A percentile compares a stretch with the other conserved stretches of the same genome.
Conservation (phyloP, 2,888 invertebrate genomes). For the Trachelus tabidus region DNA sequence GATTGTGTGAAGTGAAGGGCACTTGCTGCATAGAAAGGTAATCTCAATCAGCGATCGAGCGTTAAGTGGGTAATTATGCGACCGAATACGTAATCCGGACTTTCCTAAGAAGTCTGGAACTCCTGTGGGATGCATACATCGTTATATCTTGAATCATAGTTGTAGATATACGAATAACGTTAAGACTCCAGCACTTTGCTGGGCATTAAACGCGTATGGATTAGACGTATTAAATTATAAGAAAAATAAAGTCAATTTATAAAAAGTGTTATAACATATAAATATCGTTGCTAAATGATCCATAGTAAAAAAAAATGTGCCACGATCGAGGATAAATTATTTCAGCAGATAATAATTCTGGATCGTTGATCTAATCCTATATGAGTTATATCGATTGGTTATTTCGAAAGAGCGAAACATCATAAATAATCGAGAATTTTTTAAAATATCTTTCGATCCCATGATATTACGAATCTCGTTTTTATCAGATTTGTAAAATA, state of each 20-base stretch:
- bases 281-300: background rate
- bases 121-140: background rate
- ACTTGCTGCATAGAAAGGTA: constrained; percentile 46
- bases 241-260: background rate
- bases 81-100: constrained; percentile 28
- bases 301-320: background rate
- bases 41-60: constrained; percentile 45
- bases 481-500: background rate
- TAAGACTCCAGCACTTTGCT: background rate
- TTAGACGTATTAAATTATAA: background rate
- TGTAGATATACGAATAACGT: background rate
- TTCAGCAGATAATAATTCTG: background rate
- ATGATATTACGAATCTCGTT: too few relatives aligned
- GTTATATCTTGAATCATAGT: background rate
- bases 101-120: background rate
- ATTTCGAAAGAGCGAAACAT: background rate
- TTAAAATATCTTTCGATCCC: background rate
- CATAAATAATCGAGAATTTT: background rate
- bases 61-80: constrained; percentile 48
- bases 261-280: background rate
- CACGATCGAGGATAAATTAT: background rate
- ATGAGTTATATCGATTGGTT: background rate
- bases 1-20: constrained; percentile 48
- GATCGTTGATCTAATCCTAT: background rate
- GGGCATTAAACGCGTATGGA: background rate